A percentile compares a stretch with the other conserved stretches of the same genome.
Evolutionary conservation across 35 echinoderm and acorn worm species (phyloP).

Genomic region (Nesometra sesokonis): DNA sequence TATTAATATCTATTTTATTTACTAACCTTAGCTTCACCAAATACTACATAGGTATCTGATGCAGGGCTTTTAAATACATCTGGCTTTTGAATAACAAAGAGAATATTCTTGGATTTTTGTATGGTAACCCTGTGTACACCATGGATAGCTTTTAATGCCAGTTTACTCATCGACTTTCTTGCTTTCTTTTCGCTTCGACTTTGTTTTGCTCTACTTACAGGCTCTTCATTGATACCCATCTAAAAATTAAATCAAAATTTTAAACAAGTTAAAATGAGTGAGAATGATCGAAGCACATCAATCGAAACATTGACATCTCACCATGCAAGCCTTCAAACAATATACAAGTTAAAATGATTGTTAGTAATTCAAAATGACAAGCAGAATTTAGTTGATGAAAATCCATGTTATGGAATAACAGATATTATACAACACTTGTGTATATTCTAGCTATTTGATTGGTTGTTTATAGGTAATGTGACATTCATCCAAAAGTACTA

Average conservation of each 20-base stretch:
- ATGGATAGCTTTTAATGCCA: slow-evolving; percentile 49
- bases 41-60: slow-evolving; percentile 86
- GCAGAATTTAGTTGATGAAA: too few relatives aligned
- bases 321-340: too few relatives aligned
- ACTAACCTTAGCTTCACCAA: slow-evolving; percentile 97
- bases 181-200: slow-evolving; percentile 87
- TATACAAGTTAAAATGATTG: too few relatives aligned
- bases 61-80: slow-evolving; percentile 93
- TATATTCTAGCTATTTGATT: too few relatives aligned
- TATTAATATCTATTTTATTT: too few relatives aligned
- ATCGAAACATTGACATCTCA: not conserved
- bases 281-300: not conserved
- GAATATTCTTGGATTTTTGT: slow-evolving; percentile 92
- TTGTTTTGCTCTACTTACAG: slow-evolving; percentile 75
- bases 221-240: slow-evolving; percentile 67
- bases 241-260: not conserved
- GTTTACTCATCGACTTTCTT: slow-evolving; percentile 43
- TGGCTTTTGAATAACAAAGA: slow-evolving; percentile 86
- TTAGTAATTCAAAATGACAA: too few relatives aligned
- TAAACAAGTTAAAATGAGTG: not conserved
- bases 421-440: too few relatives aligned
- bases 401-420: too few relatives aligned
- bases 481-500: too few relatives aligned
- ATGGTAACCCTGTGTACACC: slow-evolving; percentile 72
- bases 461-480: too few relatives aligned